phyloP scores from a whole-genome alignment of 2,113 vertebrate genomes.

The Stercorarius parasiticus region DNA sequence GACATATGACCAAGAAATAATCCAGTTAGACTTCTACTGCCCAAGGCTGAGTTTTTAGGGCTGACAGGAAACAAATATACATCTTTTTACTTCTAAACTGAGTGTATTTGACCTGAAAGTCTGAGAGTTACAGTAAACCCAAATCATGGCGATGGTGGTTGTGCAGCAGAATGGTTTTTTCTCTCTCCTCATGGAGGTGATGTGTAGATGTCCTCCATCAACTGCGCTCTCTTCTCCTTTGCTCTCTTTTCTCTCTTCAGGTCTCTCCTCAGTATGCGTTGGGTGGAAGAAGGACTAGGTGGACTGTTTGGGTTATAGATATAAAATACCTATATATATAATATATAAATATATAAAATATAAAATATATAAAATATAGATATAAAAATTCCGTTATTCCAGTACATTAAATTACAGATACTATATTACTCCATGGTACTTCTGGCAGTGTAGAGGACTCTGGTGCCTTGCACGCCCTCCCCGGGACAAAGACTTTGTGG shows the following conservation, averaged over 20 bases:
- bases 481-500: not conserved
- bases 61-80: not conserved
- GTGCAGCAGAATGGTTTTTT: not conserved
- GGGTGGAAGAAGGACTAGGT: not conserved
- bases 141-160: not conserved
- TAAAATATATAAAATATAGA: not conserved
- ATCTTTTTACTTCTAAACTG: not conserved
- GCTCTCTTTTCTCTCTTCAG: not conserved
- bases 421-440: not conserved
- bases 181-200: not conserved
- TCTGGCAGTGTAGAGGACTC: not conserved
- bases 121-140: not conserved
- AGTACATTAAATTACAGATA: not conserved
- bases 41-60: not conserved
- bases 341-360: no score
- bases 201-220: not conserved
- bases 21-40: not conserved
- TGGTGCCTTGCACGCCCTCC: not conserved
- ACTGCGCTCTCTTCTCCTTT: rapidly evolving
- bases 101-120: not conserved
- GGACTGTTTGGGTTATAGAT: not conserved
- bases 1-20: not conserved
- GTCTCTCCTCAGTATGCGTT: not conserved
- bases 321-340: no score
- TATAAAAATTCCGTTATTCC: not conserved